Percentiles rank a stretch among this genome's conserved stretches.
These are phyloP conservation scores for Ceraclea dissimilis DNA, from an alignment of 2,888 invertebrate species.

Conservation along the genomic window DNA sequence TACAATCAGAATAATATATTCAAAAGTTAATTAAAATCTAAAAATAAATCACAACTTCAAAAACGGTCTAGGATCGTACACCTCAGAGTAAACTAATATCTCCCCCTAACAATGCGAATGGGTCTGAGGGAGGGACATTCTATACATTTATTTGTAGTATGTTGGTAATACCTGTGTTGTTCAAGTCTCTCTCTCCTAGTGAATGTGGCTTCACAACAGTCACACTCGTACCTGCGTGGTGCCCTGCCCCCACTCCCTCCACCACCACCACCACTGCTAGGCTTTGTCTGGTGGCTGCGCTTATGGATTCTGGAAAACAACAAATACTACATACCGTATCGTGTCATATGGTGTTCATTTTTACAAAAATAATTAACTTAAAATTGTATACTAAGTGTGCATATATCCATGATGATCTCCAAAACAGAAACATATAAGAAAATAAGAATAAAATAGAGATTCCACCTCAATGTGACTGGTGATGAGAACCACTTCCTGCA, in stretches of 20 bases:
- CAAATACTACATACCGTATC: not conserved
- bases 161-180: constrained; percentile 46
- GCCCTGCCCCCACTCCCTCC: constrained; percentile 31
- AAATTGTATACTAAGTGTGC: too few relatives aligned
- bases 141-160: too few relatives aligned
- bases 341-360: not conserved
- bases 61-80: too few relatives aligned
- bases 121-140: too few relatives aligned
- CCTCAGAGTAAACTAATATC: too few relatives aligned
- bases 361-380: too few relatives aligned
- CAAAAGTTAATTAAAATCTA: not conserved
- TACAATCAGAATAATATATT: constrained; percentile 34
- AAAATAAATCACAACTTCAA: too few relatives aligned
- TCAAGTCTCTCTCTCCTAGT: constrained; percentile 40
- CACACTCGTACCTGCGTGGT: constrained; percentile 41
- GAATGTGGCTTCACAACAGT: constrained; percentile 42
- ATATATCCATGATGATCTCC: too few relatives aligned
- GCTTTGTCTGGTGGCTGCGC: constrained; percentile 38
- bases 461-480: constrained; percentile 43
- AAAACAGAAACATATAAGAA: not conserved
- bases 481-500: constrained; percentile 48
- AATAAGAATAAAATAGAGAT: constrained; percentile 25
- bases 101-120: too few relatives aligned
- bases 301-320: constrained; percentile 38
- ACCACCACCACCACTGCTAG: constrained; percentile 31